Percentiles rank a stretch among this genome's conserved stretches.
Conservation (phyloP, 2,888 invertebrate genomes). For the Chesias legatella region DNA sequence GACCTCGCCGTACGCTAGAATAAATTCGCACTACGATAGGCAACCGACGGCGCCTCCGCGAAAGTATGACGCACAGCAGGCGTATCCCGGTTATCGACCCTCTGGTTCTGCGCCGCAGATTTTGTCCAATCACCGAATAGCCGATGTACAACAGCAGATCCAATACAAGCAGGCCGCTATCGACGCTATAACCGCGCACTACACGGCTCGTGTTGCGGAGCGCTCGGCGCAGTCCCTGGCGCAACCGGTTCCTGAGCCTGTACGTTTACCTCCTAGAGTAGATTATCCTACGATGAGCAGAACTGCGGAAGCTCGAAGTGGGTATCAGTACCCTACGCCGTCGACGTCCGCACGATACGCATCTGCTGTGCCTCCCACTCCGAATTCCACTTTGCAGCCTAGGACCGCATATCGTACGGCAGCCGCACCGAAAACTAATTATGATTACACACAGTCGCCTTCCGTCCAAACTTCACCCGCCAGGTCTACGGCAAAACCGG, state of each 20-base stretch:
- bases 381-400: slow-evolving; percentile 50
- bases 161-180: slow-evolving; percentile 58
- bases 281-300: slow-evolving; percentile 56
- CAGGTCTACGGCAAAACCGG: slow-evolving; percentile 57
- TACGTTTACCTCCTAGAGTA: slow-evolving; percentile 50
- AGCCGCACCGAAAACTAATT: slow-evolving; percentile 55
- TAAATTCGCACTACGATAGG: slow-evolving; percentile 60
- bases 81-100: slow-evolving; percentile 69
- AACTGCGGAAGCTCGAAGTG: slow-evolving; percentile 49
- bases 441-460: slow-evolving; percentile 54
- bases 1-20: slow-evolving; percentile 54
- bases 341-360: slow-evolving; percentile 62
- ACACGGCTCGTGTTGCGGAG: slow-evolving; percentile 53
- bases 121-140: slow-evolving; percentile 57
- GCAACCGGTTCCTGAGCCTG: slow-evolving; percentile 50
- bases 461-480: slow-evolving; percentile 62
- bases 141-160: slow-evolving; percentile 50
- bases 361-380: slow-evolving; percentile 48
- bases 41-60: slow-evolving; percentile 55
- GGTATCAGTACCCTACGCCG: slow-evolving; percentile 58
- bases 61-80: slow-evolving; percentile 70
- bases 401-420: slow-evolving; percentile 52
- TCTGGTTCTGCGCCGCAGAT: slow-evolving; percentile 48
- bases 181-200: slow-evolving; percentile 55
- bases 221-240: slow-evolving; percentile 53